These are phyloP conservation scores for Spilosoma lubricipeda DNA, from an alignment of 2,888 invertebrate species.

Conservation along the genomic window DNA sequence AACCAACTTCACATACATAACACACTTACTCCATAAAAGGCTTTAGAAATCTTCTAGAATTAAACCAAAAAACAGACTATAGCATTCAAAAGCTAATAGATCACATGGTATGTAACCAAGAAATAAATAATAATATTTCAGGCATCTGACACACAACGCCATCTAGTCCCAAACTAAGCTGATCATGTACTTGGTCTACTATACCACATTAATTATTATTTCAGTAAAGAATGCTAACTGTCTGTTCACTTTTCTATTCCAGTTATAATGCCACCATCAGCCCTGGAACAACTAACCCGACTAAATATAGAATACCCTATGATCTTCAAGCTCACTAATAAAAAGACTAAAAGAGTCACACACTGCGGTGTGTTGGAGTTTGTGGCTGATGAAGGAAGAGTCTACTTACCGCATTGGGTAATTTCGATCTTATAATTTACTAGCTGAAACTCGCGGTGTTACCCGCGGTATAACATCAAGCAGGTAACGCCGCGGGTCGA, in stretches of 20 bases:
- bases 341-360: slow-evolving; percentile 93
- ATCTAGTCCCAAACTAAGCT: no score
- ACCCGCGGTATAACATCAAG: no score
- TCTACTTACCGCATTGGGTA: slow-evolving; percentile 98
- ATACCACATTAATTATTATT: not conserved
- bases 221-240: not conserved
- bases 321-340: slow-evolving; percentile 98
- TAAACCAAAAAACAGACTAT: not conserved
- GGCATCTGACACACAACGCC: no score
- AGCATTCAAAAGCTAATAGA: not conserved
- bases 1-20: no score
- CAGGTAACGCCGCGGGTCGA: no score
- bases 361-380: slow-evolving; percentile 99
- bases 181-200: no score
- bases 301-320: slow-evolving; percentile 99
- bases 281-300: slow-evolving; percentile 95
- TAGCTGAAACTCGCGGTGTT: no score
- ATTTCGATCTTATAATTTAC: no score
- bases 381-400: slow-evolving; percentile 99
- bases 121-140: not conserved
- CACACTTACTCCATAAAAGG: no score
- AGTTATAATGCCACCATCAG: slow-evolving; percentile 99
- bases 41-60: no score
- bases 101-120: not conserved
- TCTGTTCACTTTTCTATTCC: slow-evolving; percentile 62